These are phyloP conservation scores for Cephalopterus ornatus DNA, from an alignment of 2,113 vertebrate species.

Conservation along the genomic window DNA sequence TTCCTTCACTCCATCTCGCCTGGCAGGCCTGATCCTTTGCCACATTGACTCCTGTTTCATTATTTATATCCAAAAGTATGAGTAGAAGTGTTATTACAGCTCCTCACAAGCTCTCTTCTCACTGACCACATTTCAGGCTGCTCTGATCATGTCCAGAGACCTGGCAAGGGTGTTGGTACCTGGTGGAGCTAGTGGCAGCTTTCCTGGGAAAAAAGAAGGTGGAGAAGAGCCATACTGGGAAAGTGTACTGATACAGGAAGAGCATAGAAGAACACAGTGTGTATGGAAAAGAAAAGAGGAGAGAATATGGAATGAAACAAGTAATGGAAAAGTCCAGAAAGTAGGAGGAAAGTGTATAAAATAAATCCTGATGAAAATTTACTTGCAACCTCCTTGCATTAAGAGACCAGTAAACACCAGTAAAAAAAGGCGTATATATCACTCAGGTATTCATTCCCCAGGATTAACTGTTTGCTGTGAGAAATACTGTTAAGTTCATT, in stretches of 20 bases:
- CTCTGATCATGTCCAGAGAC: neutral
- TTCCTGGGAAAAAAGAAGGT: neutral
- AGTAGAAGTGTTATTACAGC: neutral
- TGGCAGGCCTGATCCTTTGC: neutral
- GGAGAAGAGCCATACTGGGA: neutral
- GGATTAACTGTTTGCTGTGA: neutral
- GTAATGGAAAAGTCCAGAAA: neutral
- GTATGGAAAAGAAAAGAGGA: neutral
- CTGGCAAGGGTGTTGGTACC: neutral
- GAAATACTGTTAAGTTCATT: neutral
- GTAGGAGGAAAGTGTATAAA: neutral
- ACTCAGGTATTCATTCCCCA: neutral
- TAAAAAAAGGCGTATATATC: neutral
- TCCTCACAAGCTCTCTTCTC: neutral
- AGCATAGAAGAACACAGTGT: neutral
- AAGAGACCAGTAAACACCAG: neutral
- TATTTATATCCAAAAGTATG: neutral
- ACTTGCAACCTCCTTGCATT: neutral
- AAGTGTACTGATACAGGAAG: neutral
- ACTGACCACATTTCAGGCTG: neutral
- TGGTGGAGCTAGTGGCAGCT: neutral
- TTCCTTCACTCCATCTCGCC: neutral
- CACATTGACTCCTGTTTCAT: neutral
- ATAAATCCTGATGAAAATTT: neutral
- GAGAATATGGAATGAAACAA: neutral